Conservation (phyloP, 1,140 invertebrate species). For the Nautilus pompilius region DNA sequence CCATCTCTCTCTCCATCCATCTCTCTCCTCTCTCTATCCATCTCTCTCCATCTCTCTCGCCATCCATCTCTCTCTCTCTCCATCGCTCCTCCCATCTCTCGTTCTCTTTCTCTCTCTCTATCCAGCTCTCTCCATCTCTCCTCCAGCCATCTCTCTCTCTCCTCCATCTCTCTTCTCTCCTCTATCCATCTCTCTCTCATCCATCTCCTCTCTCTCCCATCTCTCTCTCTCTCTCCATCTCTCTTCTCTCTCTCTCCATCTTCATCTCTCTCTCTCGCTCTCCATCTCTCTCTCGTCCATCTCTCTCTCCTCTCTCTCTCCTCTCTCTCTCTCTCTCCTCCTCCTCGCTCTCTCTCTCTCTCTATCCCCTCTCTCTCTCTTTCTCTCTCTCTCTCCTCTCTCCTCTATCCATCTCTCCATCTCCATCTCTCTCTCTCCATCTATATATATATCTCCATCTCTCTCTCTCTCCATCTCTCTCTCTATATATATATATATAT, state of each 20-base stretch:
- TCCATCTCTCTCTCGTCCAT: background rate
- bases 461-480: no score
- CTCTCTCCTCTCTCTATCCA: background rate
- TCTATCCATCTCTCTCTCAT: no score
- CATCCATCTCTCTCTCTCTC: background rate
- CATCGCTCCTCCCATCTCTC: background rate
- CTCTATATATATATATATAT: no score
- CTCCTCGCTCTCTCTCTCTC: background rate
- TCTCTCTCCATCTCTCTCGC: background rate
- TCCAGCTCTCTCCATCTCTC: slow-evolving; percentile 1
- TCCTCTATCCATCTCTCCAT: background rate
- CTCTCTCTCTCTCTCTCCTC: slow-evolving; percentile 1
- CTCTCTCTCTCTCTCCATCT: no score
- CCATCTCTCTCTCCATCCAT: background rate
- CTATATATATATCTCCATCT: no score
- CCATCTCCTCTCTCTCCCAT: no score
- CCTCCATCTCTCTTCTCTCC: background rate
- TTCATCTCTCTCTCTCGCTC: background rate
- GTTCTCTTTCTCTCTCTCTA: slow-evolving; percentile 4
- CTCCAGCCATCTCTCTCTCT: background rate
- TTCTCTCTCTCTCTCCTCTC: background rate
- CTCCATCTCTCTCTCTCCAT: no score
- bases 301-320: background rate
- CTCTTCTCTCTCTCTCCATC: background rate
- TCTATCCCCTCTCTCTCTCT: slow-evolving; percentile 1